Base-by-base conservation (phyloP, 1,140 invertebrate genomes). In the Ruditapes philippinarum region DNA sequence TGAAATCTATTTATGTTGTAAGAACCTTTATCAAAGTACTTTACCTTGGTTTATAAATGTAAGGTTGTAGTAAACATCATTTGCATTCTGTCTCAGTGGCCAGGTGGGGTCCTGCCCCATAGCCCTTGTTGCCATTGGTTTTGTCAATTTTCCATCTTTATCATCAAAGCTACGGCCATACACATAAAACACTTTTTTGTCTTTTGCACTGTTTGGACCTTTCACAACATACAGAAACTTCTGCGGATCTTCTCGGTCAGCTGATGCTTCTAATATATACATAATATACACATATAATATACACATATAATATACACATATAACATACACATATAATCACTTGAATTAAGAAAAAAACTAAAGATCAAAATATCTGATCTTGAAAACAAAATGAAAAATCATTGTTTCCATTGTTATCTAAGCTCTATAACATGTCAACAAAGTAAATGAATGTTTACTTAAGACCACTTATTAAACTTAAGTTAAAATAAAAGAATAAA, bases 111-210 rank as follows among this genome's bases (percentile, higher is more conserved):
- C 93, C 17, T 54, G 86, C 1, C 92, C 92, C 57, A 92, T 88
- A 17, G 91, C 89, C 33, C 89, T 90, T n/a, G 91, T 91, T 25
- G 84, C 57, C 19, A 91, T 91, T 1, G 94, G 93, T 31, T 90
- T 81, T 19, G 90, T 88, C 31, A 70, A 82, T 33, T 89, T 57
- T 0, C 93, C 92, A 91, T 94, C 93, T 70, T 82, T 68, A 4
- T 92, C 92, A 81, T 92, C 89, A 87, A 90, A 92, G 28, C 89
- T 87, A n/a, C 90, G 91, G 0, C 94, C 93, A 89, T 92, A 94
- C 17, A 95, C 94, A 91, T 94, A 95, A 78, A 92, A 94, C n/a
- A 95, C 49, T 54, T 92, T 93, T 68, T 95, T 94, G 22, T 94
- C 89, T 40, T 93, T 91, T 3, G 92, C 91, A 49, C 86, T 89